Base-by-base conservation (phyloP, 2,113 vertebrate species). In the Crotophaga sulcirostris region DNA sequence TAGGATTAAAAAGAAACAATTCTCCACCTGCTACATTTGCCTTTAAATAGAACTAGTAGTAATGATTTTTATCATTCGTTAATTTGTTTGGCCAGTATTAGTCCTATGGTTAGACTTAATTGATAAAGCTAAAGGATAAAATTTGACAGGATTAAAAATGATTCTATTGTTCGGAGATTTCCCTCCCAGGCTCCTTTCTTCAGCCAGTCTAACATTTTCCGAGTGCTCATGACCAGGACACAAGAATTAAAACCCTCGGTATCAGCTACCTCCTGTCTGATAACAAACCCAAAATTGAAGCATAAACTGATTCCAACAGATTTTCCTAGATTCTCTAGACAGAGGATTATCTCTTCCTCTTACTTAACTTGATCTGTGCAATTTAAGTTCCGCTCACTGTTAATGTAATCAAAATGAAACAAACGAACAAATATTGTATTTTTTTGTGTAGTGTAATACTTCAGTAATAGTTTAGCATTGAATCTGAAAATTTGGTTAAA, bases 121-220 rank as follows among this genome's bases (percentile, higher is more conserved):
- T 82, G 62, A 85, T 82, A 13, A 26, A 87, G 15, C 7, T 83
- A 18, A 63, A 52, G 16, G 11, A 80, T 31, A 49, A 88, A 92
- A 90, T 33, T 9, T 62, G 12, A 52, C 0, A 0, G 25, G 23
- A 23, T 52, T 8, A 51, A 73, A 73, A 26, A 60, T 0, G 1
- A 60, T 19, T 16, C 11, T 13, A 26, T 54, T 16, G 25, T 54
- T 58, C 18, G 40, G 49, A 40, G 33, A 59, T 75, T 84, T 74
- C 26, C 14, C 11, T 80, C 20, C 4, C 1, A 9, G 2, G 3
- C 6, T 33, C 7, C 25, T 70, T 86, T 88, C 29, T 82, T 78
- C 49, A 86, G 3, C 13, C 33, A 80, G 11, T 42, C n/a, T 26
- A 76, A 64, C 3, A 31, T 83, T 93, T 84, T 51, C 31, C 26